Evolutionary conservation across 2,888 invertebrate species (phyloP).

Genomic region (Apotomis capreana): DNA sequence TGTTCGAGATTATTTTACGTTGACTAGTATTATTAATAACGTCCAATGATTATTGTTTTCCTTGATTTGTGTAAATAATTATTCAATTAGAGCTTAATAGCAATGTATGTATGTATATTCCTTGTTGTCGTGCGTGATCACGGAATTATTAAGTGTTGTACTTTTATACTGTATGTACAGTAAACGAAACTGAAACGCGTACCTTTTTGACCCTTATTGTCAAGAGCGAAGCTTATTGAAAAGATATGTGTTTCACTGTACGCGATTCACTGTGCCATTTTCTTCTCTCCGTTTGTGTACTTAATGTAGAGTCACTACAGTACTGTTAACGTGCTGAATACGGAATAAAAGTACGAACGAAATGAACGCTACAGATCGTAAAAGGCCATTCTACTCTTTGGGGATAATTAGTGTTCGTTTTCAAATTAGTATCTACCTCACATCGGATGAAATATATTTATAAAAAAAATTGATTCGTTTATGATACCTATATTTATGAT

Average conservation of each 20-base stretch:
- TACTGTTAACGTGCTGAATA: not conserved
- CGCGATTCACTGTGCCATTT: constrained; percentile 19
- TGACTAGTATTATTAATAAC: constrained; percentile 40
- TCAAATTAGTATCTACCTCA: too few relatives aligned
- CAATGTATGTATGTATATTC: constrained; percentile 15
- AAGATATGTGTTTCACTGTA: not conserved
- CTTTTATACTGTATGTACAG: not conserved
- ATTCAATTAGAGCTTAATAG: constrained; percentile 17
- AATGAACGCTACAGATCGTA: too few relatives aligned
- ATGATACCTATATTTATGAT: too few relatives aligned
- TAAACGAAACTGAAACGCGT: too few relatives aligned
- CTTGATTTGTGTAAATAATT: constrained; percentile 14
- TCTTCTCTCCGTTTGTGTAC: constrained; percentile 50
- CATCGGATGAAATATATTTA: too few relatives aligned
- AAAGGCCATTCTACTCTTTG: too few relatives aligned
- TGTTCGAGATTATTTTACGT: constrained; percentile 40
- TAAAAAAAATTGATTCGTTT: too few relatives aligned
- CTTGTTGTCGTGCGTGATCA: constrained; percentile 25
- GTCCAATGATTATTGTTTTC: constrained; percentile 23
- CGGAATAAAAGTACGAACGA: not conserved
- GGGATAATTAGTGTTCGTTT: too few relatives aligned
- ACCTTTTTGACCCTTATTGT: too few relatives aligned
- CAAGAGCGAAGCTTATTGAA: too few relatives aligned
- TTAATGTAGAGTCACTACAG: constrained; percentile 47
- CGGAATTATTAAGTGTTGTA: constrained; percentile 18